These are phyloP conservation scores for Spisula subtruncata DNA, from an alignment of 2,888 invertebrate species.

Conservation along the genomic window DNA sequence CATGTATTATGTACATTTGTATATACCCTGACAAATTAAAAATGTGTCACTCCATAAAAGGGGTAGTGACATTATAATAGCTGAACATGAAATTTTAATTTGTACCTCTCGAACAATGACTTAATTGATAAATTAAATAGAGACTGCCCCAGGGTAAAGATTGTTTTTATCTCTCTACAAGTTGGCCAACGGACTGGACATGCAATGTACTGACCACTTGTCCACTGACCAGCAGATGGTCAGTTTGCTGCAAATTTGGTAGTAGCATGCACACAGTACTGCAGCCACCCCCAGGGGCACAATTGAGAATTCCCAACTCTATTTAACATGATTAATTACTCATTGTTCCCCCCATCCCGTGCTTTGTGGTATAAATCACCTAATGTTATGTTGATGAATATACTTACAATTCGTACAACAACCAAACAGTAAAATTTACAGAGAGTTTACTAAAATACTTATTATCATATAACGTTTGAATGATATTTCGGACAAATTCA, in stretches of 20 bases:
- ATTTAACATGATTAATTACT: constrained; percentile 6
- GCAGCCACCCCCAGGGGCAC: background rate
- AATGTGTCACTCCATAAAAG: background rate
- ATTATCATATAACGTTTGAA: too few relatives aligned
- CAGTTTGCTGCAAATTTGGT: background rate
- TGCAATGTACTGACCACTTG: constrained; percentile 26
- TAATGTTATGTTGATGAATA: background rate
- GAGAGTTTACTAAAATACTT: too few relatives aligned
- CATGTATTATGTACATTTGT: background rate
- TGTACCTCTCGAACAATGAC: constrained; percentile 22
- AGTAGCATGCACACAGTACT: constrained; percentile 18
- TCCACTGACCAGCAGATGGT: constrained; percentile 30
- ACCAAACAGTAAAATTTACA: too few relatives aligned
- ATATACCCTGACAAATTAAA: background rate
- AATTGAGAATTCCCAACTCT: background rate
- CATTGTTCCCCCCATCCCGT: background rate
- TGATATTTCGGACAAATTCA: too few relatives aligned
- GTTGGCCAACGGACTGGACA: constrained; percentile 32
- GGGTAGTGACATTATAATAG: background rate
- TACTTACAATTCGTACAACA: too few relatives aligned
- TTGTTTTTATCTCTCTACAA: background rate
- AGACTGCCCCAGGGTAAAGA: constrained; percentile 35
- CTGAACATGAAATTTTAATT: constrained; percentile 39
- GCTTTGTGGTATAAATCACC: background rate
- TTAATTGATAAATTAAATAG: constrained; percentile 52